Base-by-base conservation (phyloP, 2,888 invertebrate genomes). In the Chrysotoxum bicinctum region DNA sequence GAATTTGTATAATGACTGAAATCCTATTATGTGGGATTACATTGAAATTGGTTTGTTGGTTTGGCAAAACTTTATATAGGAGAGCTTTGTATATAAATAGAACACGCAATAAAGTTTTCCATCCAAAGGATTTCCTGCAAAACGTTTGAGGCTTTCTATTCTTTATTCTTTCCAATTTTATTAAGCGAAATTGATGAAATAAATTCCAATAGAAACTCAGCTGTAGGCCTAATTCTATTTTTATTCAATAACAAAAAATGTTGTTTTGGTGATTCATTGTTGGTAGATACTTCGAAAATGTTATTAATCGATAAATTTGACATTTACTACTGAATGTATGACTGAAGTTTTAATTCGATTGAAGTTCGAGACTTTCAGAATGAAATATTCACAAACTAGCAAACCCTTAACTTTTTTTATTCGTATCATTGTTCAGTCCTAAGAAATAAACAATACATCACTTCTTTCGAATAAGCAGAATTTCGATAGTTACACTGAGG, bases 11-110 rank as follows among this genome's bases (percentile, higher is more conserved):
- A 58, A 73, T 66, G 81, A 72, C 66, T 77, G 43, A 77, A 77
- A 77, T 82, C 50, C 77, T 68, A 58, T 82, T 82, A 66, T 68
- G 60, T 58, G 32, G 77, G 72, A 77, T 77, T 73, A 73, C 52
- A 72, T 45, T 68, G 45, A 60, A 82, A 73, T 82, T 26, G 64
- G 64, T 76, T 76, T 76, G 69, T 64, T 64, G 76, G 81, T 76
- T 56, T 70, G 37, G 64, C 16, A n/a, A 45, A 23, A 45, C 62
- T 70, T 64, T 64, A 30, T 37, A 26, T 50, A 56, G 19, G 37
- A 3, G 12, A 62, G 43, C 43, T 43, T 45, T 62, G 26, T 56
- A 12, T 56, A 12, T n/a, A 64, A 75, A 64, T 16, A 50, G 56
- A 64, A 40, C 48, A 70, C 40, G 21, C 62, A 69, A 45, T 52